Base-by-base conservation (phyloP, 2,888 invertebrate species). In the Dasysyrphus tricinctus region DNA sequence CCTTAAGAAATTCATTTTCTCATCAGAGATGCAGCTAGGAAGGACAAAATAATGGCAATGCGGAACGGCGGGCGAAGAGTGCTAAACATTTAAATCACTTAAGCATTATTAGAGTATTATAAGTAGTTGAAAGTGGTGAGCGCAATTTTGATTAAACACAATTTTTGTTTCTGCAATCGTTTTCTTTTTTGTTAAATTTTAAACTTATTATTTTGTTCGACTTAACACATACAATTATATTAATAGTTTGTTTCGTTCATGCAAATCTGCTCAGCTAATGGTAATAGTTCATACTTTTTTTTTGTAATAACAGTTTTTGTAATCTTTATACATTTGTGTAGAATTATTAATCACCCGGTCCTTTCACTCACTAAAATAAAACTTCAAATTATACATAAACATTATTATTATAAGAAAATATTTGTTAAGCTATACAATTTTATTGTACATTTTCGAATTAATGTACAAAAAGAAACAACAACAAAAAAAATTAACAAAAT, bases 31-130 rank as follows among this genome's bases (percentile, higher is more conserved):
- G 67, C 69, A 81, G 56, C 19, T 16, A 76, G n/a, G 34, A 70
- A 65, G 16, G 37, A 37, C 9, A 69, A 34, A 44, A 69, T 37
- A 32, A 32, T 19, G 59, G 44, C 72, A 72, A 70, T 76, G 54
- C 67, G 59, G 32, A 80, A 67, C 14, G 49, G 34, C 32, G 16
- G 16, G 49, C 75, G 29, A 75, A 76, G 34, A 84, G 80, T 76
- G 84, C 80, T 84, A 72, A 77, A 72, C 72, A 72, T 84, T 76
- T 80, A 80, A 84, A 80, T 84, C 84, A 80, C 84, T 80, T 80
- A 84, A 84, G 84, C 84, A 84, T 84, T 84, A 84, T 84, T 84
- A 84, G 84, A 84, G 84, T 84, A 84, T 84, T 84, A 84, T 84
- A 84, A 84, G 80, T 84, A 84, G 84, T 47, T 76, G 51, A 76